Evolutionary conservation across 2,797 vertebrate genomes (phyloP), one percentile per base, ranked within the genome.

Genomic region (Sphenopsis melanotis): DNA sequence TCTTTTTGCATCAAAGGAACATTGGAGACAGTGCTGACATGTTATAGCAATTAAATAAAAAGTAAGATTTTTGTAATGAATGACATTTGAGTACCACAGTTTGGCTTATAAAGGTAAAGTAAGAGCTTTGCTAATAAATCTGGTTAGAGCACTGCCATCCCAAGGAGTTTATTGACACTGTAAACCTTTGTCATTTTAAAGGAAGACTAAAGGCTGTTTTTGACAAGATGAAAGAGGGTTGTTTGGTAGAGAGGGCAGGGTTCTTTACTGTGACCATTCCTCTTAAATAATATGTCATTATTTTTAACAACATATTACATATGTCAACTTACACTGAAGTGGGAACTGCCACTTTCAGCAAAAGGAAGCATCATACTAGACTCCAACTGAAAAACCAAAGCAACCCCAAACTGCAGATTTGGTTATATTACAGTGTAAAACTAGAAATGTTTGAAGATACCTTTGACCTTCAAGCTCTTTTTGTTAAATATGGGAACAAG

Each of bases 21-120:
- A 9, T 4, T 72, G 29, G 32, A 87, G 83, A 76, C 79, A 42
- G 53, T 55, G 82, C 85, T 94, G 64, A 93, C 84, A 89, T 87
- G 88, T 70, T 85, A 80, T 15, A 90, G 64, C 80, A 94, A 87
- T 80, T 94, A 91, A 94, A 95, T 84, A 90, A 92, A 97, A 92
- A 1, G 23, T 74, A 69, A 71, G 75, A 91, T 95, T 97, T 97
- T 97, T 96, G 78, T 95, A 92, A 70, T 49, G 52, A 83, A 37
- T 37, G 21, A 57, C 76, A 41, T 44, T 76, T 87, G 55, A 75
- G 26, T 59, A 13, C 4, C 6, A 61, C 32, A 55, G 18, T 56
- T 59, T 50, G 80, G 24, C 32, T 84, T 69, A 5, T 16, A 41
- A 41, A 15, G 36, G 46, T 87, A 13, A 94, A 61, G 34, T 47